Conservation (phyloP, 1,140 invertebrate species). For the Panagrolaimus sp. region DNA sequence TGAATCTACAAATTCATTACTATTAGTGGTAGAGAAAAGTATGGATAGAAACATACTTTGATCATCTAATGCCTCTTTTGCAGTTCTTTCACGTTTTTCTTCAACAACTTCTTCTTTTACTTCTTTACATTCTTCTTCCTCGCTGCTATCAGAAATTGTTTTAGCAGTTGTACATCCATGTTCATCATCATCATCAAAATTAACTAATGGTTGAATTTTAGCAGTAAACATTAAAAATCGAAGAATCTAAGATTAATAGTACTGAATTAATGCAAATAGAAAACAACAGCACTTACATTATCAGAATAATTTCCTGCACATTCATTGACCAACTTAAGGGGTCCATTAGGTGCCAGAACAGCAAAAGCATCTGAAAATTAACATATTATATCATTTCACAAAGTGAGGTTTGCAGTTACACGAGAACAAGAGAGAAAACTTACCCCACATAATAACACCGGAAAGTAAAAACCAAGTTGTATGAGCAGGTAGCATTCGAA, state of each 20-base stretch:
- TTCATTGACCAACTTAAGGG: conserved; percentile 34
- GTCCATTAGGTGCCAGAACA: conserved; percentile 45
- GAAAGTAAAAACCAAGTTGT: conserved; percentile 48
- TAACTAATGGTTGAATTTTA: background rate
- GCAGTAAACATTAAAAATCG: conserved; percentile 36
- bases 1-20: conserved; percentile 24
- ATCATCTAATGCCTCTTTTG: conserved; percentile 27
- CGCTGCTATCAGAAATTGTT: background rate
- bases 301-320: conserved; percentile 47
- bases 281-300: conserved; percentile 24
- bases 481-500: conserved; percentile 38
- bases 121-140: conserved; percentile 5
- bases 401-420: no score
- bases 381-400: no score
- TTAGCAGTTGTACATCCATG: background rate
- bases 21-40: background rate
- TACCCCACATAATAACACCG: conserved; percentile 48
- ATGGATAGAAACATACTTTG: conserved; percentile 13
- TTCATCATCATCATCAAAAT: background rate
- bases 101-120: conserved; percentile 16
- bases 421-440: background rate
- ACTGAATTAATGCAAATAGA: background rate
- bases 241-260: conserved; percentile 26
- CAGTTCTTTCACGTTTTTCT: background rate
- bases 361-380: conserved; percentile 47